Evolutionary conservation across 64 coral and sea anemone species (phyloP), one percentile per base, ranked within the genome.

Genomic region (Hydrozoanthus tunicans): DNA sequence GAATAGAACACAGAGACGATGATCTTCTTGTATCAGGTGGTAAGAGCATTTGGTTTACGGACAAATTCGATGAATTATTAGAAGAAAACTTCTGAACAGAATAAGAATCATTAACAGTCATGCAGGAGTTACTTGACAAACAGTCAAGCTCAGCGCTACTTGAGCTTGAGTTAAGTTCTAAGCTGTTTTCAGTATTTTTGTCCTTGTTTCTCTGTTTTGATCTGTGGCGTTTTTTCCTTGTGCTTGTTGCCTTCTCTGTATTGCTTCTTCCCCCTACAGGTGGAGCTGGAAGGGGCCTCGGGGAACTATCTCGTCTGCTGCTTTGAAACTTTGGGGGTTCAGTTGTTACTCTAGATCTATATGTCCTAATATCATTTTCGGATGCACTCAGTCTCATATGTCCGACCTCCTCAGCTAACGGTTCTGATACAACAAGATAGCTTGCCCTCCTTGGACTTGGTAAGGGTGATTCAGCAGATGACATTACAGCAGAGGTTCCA

Each of bases 101-200:
- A 23, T 12, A 0, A 3, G 76, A 66, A 43, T 64, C 32, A 55
- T 65, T 24, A n/a, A 66, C 55, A 68, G 66, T 32, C 4, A 15
- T 53, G 58, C 52, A 69, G 60, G 0, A 58, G 71, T 54, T 77
- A 75, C 27, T 77, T 43, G 69, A 88, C 7, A 79, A 78, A 69
- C 59, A 24, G 4, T 94, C 95, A 14, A 96, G 57, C 60, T 96
- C 95, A 84, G 60, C 88, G 89, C 95, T 96, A 11, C 95, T 96
- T 58, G 95, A 96, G 71, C 95, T 96, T 13, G 92, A 96, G 77
- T 96, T 63, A 6, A 94, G 76, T 52, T 79, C 71, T 91, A 62
- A 5, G 79, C 23, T 59, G 62, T 56, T 73, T 7, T 91, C 83
- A 51, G 59, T 27, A 81, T 70, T 93, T 78, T 79, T 77, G 8